A percentile compares a stretch with the other conserved stretches of the same genome.
phyloP scores from a whole-genome alignment of 1,140 invertebrate genomes.

The Drosophila pseudoananassae region DNA sequence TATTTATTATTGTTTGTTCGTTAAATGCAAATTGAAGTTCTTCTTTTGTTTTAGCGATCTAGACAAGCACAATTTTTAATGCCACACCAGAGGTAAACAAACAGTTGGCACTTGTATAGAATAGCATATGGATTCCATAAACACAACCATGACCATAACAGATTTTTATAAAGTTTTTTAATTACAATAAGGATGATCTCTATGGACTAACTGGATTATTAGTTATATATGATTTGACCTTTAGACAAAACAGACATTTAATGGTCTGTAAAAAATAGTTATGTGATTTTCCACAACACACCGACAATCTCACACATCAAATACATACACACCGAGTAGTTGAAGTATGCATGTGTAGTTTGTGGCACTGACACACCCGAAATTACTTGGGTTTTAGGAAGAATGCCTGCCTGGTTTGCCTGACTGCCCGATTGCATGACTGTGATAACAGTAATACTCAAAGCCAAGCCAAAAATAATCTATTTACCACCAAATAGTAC shows the following conservation, averaged over 20 bases:
- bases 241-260: conserved; percentile 1
- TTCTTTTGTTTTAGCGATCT: conserved; percentile 47
- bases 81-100: conserved; percentile 38
- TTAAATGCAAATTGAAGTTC: conserved; percentile 61
- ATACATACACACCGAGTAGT: conserved; percentile 23
- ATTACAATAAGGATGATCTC: not conserved
- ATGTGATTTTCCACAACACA: conserved; percentile 6
- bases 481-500: conserved; percentile 20
- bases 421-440: conserved; percentile 70
- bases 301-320: conserved; percentile 13
- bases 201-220: not conserved
- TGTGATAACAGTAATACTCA: conserved; percentile 44
- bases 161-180: too few species aligned
- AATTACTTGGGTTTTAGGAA: conserved; percentile 28
- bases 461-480: conserved; percentile 16
- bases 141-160: not conserved
- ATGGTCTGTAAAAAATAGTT: not conserved
- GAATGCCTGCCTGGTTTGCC: conserved; percentile 63
- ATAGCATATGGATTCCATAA: conserved; percentile 24
- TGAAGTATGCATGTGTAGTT: conserved; percentile 64
- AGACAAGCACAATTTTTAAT: conserved; percentile 39
- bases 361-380: conserved; percentile 36
- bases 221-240: conserved; percentile 15
- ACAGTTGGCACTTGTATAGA: conserved; percentile 29
- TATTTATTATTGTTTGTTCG: conserved; percentile 42